These are phyloP conservation scores for Agonopterix arenella DNA, from an alignment of 2,888 invertebrate species.

Conservation along the genomic window DNA sequence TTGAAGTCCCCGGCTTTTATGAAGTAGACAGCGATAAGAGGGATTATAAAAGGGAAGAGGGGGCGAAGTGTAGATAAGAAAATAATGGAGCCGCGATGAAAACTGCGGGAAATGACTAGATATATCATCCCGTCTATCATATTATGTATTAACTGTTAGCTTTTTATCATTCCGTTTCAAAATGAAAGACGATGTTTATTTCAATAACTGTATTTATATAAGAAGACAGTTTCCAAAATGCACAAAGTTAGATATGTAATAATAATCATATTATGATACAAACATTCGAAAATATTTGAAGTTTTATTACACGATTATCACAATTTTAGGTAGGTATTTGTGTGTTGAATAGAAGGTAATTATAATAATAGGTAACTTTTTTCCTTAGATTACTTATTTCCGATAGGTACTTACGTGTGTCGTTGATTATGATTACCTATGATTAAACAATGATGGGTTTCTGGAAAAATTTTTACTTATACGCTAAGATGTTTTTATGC, in stretches of 20 bases:
- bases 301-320: conserved; percentile 41
- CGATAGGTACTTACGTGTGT: no score
- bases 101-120: conserved; percentile 39
- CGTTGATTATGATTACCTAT: no score
- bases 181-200: conserved; percentile 10
- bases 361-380: no score
- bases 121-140: conserved; percentile 21
- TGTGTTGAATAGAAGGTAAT: conserved; percentile 1
- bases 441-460: no score
- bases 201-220: conserved; percentile 34
- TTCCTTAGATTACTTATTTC: no score
- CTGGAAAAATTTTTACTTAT: no score
- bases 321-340: conserved; percentile 36
- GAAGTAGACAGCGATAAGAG: conserved; percentile 59
- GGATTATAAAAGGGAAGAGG: conserved; percentile 59
- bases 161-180: not conserved
- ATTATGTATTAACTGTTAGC: not conserved
- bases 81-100: conserved; percentile 57
- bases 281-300: conserved; percentile 16
- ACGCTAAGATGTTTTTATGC: no score
- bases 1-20: conserved; percentile 57
- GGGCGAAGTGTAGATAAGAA: conserved; percentile 57
- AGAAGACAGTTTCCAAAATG: conserved; percentile 38
- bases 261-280: conserved; percentile 21
- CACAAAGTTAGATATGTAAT: conserved; percentile 50